Evolutionary conservation across 1,140 invertebrate genomes (phyloP), one percentile per base, ranked within the genome.

Genomic region (Colletes latitarsis): DNA sequence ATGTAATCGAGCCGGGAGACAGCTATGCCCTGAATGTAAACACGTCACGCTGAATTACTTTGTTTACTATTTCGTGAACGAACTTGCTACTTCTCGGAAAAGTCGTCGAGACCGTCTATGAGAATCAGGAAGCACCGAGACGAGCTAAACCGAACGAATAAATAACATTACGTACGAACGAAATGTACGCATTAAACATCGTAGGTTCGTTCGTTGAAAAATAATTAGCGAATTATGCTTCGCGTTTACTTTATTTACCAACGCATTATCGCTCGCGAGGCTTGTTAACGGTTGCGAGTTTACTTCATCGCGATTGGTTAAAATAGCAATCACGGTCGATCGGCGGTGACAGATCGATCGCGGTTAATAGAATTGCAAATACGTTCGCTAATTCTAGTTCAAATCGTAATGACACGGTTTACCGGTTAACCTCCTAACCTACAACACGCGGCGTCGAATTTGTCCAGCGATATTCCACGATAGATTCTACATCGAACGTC

Each of bases 1-100:
- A 63, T 10, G 64, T n/a, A 58, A 52, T 43, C 30, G 68, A 60
- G 15, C 58, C 30, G 30, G 30, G 5, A 17, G 15, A 39, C 14
- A 62, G 57, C 46, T 71, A 63, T 15, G 76, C 19, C 58, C 30
- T 17, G 69, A 46, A 72, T 55, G 77, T 78, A 78, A 78, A 78
- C 77, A 63, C 39, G 49, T 21, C 39, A 3, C 0, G 19, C 4
- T 15, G n/a, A n/a, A 21, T 12, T 55, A 30, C 43, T 55, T 21
- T 53, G 49, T 72, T 79, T 73, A 64, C 30, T 14, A 46, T 30
- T 30, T 30, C 30, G 19, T 21, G 39, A 4, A 41, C 15, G 6
- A 4, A n/a, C 69, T 78, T 72, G 30, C 77, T 30, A 46, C 14
- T 55, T 63, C 49, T 43, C 4, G 12, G 52, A 19, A 57, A 69